Evolutionary conservation across 2,113 vertebrate species (phyloP).

Genomic region (Verasper variegatus): DNA sequence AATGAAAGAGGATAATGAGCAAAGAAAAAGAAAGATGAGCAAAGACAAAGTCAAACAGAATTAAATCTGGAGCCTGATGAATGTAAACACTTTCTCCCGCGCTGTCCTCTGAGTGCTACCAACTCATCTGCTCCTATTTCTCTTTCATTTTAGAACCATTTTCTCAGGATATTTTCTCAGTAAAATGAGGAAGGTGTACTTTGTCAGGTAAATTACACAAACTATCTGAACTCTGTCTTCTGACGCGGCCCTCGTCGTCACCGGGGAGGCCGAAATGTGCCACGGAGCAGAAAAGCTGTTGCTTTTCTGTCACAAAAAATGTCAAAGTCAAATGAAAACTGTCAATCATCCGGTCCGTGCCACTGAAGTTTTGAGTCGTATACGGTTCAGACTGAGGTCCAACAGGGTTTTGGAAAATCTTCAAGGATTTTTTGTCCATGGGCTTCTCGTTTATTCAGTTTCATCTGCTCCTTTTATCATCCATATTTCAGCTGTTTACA

Average conservation of each 20-base stretch:
- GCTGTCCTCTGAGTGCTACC: conserved; percentile 50
- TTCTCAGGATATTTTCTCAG: conserved; percentile 18
- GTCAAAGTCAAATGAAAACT: conserved; percentile 57
- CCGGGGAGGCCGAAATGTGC: conserved; percentile 13
- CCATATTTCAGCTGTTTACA: conserved; percentile 81
- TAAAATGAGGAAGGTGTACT: conserved; percentile 17
- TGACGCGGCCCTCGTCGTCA: neutral
- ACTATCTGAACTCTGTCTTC: conserved; percentile 14
- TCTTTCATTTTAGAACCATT: conserved; percentile 18
- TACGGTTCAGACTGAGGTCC: conserved; percentile 41
- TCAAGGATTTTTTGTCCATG: conserved; percentile 62
- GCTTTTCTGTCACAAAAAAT: conserved; percentile 40
- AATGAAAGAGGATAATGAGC: conserved; percentile 36
- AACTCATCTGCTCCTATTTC: conserved; percentile 27
- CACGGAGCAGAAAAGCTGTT: conserved; percentile 27
- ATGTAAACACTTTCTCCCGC: conserved; percentile 49
- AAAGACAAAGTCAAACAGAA: conserved; percentile 53
- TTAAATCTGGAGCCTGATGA: conserved; percentile 47
- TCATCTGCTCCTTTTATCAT: conserved; percentile 78
- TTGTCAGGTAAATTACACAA: conserved; percentile 23
- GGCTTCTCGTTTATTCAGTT: conserved; percentile 74
- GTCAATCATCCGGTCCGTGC: conserved; percentile 43
- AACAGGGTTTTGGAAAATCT: conserved; percentile 67
- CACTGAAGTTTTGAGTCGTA: conserved; percentile 48
- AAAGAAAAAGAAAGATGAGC: conserved; percentile 36